Evolutionary conservation across 2,888 invertebrate genomes (phyloP).

Genomic region (Acleris cristana): DNA sequence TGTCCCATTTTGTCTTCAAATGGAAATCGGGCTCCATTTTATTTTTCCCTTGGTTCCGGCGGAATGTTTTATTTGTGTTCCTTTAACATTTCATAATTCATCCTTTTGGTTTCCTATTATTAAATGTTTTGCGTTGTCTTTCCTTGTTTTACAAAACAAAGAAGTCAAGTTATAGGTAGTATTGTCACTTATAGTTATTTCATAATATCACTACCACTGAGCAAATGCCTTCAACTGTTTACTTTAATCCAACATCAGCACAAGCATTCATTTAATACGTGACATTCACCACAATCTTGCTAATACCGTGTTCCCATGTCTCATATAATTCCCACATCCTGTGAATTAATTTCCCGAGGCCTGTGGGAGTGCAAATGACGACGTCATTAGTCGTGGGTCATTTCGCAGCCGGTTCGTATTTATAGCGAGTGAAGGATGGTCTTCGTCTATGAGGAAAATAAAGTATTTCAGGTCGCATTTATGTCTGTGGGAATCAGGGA

Average conservation of each 20-base stretch:
- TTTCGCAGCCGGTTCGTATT: constrained; percentile 28
- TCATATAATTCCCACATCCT: constrained; percentile 25
- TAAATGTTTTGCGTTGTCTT: too few relatives aligned
- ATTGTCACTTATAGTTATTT: too few relatives aligned
- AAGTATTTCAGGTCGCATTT: constrained; percentile 22
- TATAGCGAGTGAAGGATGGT: constrained; percentile 33
- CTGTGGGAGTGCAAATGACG: constrained; percentile 34
- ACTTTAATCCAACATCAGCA: neutral
- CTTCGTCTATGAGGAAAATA: constrained; percentile 24
- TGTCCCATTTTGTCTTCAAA: too few relatives aligned
- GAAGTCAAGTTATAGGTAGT: too few relatives aligned
- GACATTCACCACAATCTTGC: constrained; percentile 2
- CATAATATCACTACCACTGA: too few relatives aligned
- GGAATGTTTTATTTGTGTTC: too few relatives aligned
- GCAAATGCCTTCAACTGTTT: too few relatives aligned
- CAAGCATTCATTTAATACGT: neutral
- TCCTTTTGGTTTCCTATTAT: too few relatives aligned
- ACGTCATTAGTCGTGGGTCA: constrained; percentile 36
- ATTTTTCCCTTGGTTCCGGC: too few relatives aligned
- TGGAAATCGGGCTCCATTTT: too few relatives aligned
- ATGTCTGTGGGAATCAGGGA: neutral
- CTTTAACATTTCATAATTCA: too few relatives aligned
- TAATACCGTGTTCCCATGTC: constrained; percentile 8
- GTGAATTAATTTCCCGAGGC: constrained; percentile 29
- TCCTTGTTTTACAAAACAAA: too few relatives aligned